These are phyloP conservation scores for Beris chalybata DNA, from an alignment of 2,888 invertebrate genomes.

Conservation along the genomic window DNA sequence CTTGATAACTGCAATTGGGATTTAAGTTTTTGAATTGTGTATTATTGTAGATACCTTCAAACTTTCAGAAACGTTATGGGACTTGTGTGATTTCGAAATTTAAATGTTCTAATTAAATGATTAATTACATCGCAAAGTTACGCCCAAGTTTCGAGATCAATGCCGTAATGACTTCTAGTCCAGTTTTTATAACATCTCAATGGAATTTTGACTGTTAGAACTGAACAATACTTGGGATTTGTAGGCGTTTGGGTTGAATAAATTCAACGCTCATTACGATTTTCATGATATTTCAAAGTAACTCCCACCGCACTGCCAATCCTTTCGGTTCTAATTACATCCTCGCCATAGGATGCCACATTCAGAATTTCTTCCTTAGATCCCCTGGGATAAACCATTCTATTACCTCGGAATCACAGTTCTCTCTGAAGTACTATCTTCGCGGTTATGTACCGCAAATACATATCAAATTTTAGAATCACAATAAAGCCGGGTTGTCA, in stretches of 20 bases:
- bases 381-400: conserved; percentile 1
- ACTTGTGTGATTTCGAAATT: too few relatives aligned
- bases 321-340: conserved; percentile 8
- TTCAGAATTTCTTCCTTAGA: conserved; percentile 7
- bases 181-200: too few relatives aligned
- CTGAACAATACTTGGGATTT: too few relatives aligned
- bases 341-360: background rate
- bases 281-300: background rate
- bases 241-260: background rate
- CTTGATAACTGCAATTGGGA: too few relatives aligned
- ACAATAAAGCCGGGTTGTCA: conserved; percentile 9
- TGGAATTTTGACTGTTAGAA: too few relatives aligned
- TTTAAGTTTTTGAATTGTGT: too few relatives aligned
- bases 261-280: conserved; percentile 15
- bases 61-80: too few relatives aligned
- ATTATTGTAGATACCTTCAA: too few relatives aligned
- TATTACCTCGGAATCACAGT: conserved; percentile 1
- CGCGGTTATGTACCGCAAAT: conserved; percentile 15
- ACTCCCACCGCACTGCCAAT: background rate
- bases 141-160: too few relatives aligned
- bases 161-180: too few relatives aligned
- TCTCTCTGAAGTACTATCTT: conserved; percentile 3
- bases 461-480: conserved; percentile 6
- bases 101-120: too few relatives aligned
- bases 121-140: too few relatives aligned